Evolutionary conservation across 2,888 invertebrate species (phyloP).

Genomic region (Drosophila melanosoma): DNA sequence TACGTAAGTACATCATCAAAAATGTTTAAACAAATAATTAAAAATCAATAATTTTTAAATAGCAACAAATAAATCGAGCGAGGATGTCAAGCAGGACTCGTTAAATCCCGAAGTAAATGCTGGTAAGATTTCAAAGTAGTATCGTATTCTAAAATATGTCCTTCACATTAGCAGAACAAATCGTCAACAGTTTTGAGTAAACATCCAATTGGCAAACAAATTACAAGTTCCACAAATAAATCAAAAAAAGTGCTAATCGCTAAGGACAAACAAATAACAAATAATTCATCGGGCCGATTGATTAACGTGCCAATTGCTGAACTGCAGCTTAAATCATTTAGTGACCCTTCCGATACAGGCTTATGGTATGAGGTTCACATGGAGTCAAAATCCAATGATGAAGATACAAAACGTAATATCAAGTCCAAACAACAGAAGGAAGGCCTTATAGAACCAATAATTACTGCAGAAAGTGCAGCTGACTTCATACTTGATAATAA

Average conservation of each 20-base stretch:
- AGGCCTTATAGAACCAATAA: neutral
- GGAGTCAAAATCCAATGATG: neutral
- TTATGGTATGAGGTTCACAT: constrained; percentile 63
- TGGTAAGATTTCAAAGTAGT: constrained; percentile 69
- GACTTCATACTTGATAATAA: constrained; percentile 62
- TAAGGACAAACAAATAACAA: constrained; percentile 53
- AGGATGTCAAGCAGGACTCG: neutral
- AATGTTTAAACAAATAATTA: neutral
- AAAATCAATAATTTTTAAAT: neutral
- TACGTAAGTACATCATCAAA: constrained; percentile 3
- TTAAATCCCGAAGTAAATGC: constrained; percentile 63
- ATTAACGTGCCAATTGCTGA: constrained; percentile 70
- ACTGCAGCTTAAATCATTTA: constrained; percentile 75
- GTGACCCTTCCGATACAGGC: constrained; percentile 43
- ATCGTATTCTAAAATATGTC: constrained; percentile 53
- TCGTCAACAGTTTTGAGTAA: constrained; percentile 70
- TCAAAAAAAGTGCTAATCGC: constrained; percentile 46
- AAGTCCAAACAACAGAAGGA: neutral
- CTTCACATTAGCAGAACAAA: constrained; percentile 76
- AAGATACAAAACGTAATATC: neutral
- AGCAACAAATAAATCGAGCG: neutral
- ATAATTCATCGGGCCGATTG: constrained; percentile 50
- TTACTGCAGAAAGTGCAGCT: constrained; percentile 28
- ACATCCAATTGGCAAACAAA: constrained; percentile 78
- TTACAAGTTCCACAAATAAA: constrained; percentile 59